phyloP scores from a whole-genome alignment of 2,888 invertebrate genomes.

The Tenodera sinensis region DNA sequence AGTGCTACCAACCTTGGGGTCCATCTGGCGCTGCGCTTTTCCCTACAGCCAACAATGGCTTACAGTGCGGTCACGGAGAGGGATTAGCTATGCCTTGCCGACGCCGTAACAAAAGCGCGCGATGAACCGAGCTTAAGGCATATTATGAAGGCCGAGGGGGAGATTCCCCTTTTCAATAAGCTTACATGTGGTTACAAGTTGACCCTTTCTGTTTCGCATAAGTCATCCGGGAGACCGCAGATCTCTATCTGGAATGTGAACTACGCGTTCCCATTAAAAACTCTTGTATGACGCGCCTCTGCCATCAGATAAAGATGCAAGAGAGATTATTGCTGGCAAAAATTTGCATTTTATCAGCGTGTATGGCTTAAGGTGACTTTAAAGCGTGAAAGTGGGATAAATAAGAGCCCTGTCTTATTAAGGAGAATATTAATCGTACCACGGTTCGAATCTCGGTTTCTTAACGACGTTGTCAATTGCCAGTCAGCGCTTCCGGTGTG shows the following conservation, averaged over 20 bases:
- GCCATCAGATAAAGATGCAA: not conserved
- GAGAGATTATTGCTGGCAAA: not conserved
- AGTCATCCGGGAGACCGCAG: not conserved
- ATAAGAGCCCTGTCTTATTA: not conserved
- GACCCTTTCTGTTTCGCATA: not conserved
- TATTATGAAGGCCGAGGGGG: conserved; percentile 1
- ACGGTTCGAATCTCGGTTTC: too few relatives aligned
- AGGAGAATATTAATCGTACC: not conserved
- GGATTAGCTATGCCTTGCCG: conserved; percentile 3
- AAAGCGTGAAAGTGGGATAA: not conserved
- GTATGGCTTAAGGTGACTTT: not conserved
- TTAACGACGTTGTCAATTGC: too few relatives aligned
- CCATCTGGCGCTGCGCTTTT: conserved; percentile 11
- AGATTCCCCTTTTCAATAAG: conserved; percentile 7
- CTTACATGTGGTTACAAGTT: conserved; percentile 18
- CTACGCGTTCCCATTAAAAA: not conserved
- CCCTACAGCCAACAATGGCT: not conserved
- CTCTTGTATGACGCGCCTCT: not conserved
- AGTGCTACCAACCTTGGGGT: not conserved
- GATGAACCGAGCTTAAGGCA: conserved; percentile 8
- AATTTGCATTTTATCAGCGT: not conserved
- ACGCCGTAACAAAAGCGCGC: conserved; percentile 9
- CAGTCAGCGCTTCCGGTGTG: too few relatives aligned
- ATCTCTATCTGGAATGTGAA: not conserved
- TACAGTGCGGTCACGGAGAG: conserved; percentile 5